phyloP scores from a whole-genome alignment of 2,113 vertebrate genomes.

The Lepus europaeus region DNA sequence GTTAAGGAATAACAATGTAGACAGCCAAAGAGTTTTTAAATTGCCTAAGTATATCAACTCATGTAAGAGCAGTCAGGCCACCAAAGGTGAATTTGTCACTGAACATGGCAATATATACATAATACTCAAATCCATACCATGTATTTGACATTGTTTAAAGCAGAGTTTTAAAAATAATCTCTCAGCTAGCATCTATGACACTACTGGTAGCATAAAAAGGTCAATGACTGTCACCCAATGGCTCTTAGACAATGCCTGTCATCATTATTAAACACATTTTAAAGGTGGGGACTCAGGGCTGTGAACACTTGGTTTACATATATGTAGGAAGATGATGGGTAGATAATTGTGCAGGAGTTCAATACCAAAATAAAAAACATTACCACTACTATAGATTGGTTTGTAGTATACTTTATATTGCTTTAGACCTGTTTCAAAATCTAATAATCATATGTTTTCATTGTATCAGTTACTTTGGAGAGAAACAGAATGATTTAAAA shows the following conservation, averaged over 20 bases:
- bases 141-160: not conserved
- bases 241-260: not conserved
- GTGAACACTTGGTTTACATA: not conserved
- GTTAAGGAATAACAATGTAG: conserved; percentile 3
- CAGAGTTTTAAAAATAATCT: not conserved
- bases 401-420: conserved; percentile 4
- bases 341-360: not conserved
- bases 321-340: not conserved
- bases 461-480: conserved; percentile 47
- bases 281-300: not conserved
- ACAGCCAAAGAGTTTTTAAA: not conserved
- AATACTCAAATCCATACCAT: not conserved
- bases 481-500: not conserved
- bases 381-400: not conserved
- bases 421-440: conserved; percentile 66
- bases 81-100: not conserved
- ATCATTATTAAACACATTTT: conserved; percentile 41
- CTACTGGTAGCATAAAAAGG: not conserved
- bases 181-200: not conserved
- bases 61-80: not conserved
- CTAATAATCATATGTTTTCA: conserved; percentile 44
- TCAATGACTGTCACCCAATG: not conserved
- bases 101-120: not conserved
- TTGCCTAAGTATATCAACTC: not conserved
- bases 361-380: conserved; percentile 16